Percentiles rank a stretch among this genome's conserved stretches.
phyloP scores from a whole-genome alignment of 2,888 invertebrate genomes.

The Caenorhabditis parvicauda region DNA sequence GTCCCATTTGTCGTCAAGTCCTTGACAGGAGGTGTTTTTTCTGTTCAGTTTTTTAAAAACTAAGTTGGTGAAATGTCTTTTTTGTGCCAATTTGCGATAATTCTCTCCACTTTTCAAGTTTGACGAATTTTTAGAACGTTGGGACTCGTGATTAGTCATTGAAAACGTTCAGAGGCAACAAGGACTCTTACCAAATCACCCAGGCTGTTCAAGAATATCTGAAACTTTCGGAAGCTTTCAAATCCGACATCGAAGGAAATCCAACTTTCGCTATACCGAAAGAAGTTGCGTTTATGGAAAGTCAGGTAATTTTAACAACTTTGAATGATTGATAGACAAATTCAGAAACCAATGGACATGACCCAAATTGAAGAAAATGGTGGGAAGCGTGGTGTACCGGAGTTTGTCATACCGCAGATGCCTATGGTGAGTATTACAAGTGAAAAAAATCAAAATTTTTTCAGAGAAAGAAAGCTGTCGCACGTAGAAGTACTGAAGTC shows the following conservation, averaged over 20 bases:
- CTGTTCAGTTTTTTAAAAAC: background rate
- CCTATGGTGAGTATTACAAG: too few relatives aligned
- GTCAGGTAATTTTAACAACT: constrained; percentile 8
- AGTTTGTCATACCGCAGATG: constrained; percentile 16
- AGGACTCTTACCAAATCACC: constrained; percentile 13
- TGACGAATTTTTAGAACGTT: background rate
- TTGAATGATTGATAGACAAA: too few relatives aligned
- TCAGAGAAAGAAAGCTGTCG: too few relatives aligned
- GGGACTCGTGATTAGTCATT: background rate
- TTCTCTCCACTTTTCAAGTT: too few relatives aligned
- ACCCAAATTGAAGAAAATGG: constrained; percentile 25
- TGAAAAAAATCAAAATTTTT: too few relatives aligned
- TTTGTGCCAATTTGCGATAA: background rate
- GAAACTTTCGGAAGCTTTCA: constrained; percentile 24
- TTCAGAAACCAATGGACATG: constrained; percentile 14
- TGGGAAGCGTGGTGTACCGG: constrained; percentile 22
- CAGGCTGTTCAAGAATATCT: constrained; percentile 24
- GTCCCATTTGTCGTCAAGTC: constrained; percentile 38
- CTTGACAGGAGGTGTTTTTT: constrained; percentile 35
- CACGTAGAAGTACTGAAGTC: too few relatives aligned
- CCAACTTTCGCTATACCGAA: constrained; percentile 12
- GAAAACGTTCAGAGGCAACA: constrained; percentile 19
- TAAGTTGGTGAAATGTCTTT: background rate
- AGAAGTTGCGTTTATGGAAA: constrained; percentile 27
- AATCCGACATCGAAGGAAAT: constrained; percentile 13